These are phyloP conservation scores for Yponomeuta cagnagella DNA, from an alignment of 2,888 invertebrate genomes.

Conservation along the genomic window DNA sequence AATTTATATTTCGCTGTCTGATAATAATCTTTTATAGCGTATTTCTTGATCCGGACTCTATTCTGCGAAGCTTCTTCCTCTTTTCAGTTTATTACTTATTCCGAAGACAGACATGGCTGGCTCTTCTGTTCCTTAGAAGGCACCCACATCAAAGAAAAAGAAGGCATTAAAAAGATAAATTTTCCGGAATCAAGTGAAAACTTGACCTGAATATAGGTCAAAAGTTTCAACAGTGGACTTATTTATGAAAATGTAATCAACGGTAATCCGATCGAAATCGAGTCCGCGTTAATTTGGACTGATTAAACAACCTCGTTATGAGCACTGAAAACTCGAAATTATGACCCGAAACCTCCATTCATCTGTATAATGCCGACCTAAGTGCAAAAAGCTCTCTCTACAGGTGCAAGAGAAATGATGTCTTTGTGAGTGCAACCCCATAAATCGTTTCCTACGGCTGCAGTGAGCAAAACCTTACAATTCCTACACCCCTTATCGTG, in stretches of 20 bases:
- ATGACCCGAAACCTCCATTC: neutral
- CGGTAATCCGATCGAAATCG: neutral
- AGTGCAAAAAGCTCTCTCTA: constrained; percentile 4
- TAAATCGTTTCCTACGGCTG: constrained; percentile 6
- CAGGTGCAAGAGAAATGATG: constrained; percentile 10
- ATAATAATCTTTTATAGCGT: neutral
- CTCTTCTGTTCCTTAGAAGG: no score
- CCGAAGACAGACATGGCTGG: neutral
- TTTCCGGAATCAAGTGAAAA: no score
- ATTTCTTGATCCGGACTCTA: neutral
- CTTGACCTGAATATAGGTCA: no score
- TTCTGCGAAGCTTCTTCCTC: neutral
- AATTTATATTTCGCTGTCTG: neutral
- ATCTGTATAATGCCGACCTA: neutral
- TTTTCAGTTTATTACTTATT: neutral
- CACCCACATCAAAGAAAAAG: no score
- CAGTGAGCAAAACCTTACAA: constrained; percentile 10
- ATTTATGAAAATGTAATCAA: neutral
- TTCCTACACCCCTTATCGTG: constrained; percentile 12
- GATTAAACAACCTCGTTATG: neutral
- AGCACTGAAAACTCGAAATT: neutral
- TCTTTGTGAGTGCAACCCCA: constrained; percentile 6
- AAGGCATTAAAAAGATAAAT: no score
- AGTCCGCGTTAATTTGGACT: constrained; percentile 2
- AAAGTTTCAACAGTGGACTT: no score